These are phyloP conservation scores for Ia io DNA, from an alignment of 2,113 vertebrate genomes.

Conservation along the genomic window DNA sequence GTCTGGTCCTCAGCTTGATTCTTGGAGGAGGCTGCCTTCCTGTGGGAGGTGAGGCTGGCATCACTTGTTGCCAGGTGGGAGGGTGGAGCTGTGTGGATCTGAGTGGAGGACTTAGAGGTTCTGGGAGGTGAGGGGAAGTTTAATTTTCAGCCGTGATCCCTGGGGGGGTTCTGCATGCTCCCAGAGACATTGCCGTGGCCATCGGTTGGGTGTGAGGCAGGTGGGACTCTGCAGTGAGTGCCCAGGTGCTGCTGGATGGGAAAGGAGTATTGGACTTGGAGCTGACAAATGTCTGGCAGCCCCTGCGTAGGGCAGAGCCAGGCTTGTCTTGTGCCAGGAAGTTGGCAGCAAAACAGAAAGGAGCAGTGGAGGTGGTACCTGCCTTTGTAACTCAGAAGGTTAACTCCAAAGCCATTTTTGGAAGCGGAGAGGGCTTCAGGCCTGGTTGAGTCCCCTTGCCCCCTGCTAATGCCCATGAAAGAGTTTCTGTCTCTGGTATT, in stretches of 20 bases:
- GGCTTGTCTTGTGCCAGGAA: slow-evolving; percentile 6
- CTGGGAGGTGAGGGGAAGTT: not conserved
- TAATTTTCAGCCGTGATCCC: not conserved
- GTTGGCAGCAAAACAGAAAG: not conserved
- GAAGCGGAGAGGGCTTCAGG: not conserved
- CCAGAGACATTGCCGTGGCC: not conserved
- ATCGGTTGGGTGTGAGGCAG: not conserved
- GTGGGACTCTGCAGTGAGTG: not conserved
- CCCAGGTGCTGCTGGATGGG: not conserved
- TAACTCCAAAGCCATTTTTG: not conserved
- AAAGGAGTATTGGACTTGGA: not conserved
- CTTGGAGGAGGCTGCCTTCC: not conserved
- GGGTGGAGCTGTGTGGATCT: not conserved
- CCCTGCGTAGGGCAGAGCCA: not conserved
- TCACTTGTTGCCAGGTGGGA: not conserved
- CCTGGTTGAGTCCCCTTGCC: not conserved
- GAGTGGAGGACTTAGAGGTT: not conserved
- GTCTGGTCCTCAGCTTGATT: not conserved
- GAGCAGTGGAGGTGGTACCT: not conserved
- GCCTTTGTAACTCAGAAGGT: not conserved
- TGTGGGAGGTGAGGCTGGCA: not conserved
- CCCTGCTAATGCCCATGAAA: not conserved
- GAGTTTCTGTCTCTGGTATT: not conserved
- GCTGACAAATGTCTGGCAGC: not conserved
- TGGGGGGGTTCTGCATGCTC: not conserved